Percentiles rank a stretch among this genome's conserved stretches.
Evolutionary conservation across 2,113 vertebrate species (phyloP).

Genomic region (Corydoras maculifer): DNA sequence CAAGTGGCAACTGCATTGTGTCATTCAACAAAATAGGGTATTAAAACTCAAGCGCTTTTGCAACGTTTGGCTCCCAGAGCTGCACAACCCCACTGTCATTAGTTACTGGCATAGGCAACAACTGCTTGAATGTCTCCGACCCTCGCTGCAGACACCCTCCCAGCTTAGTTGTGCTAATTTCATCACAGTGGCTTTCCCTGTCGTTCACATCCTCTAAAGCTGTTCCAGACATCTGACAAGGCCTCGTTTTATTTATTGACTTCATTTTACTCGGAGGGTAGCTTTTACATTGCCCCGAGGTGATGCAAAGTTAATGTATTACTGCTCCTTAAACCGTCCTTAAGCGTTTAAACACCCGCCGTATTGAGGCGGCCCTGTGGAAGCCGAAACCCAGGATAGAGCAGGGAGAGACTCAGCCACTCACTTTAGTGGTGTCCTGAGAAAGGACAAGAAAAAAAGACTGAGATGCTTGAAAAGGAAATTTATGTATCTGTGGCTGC

Average conservation of each 20-base stretch:
- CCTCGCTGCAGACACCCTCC: slow-evolving; percentile 40
- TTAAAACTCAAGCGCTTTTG: slow-evolving; percentile 32
- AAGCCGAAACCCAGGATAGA: slow-evolving; percentile 66
- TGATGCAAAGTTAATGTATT: slow-evolving; percentile 62
- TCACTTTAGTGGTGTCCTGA: slow-evolving; percentile 36
- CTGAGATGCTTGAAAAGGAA: not conserved
- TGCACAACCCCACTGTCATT: slow-evolving; percentile 52
- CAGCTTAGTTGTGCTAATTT: slow-evolving; percentile 57
- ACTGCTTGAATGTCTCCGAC: slow-evolving; percentile 52
- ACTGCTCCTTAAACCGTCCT: slow-evolving; percentile 56
- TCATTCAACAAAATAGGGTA: slow-evolving; percentile 47
- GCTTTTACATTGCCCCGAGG: slow-evolving; percentile 59
- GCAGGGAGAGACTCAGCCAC: slow-evolving; percentile 30
- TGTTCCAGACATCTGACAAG: slow-evolving; percentile 67
- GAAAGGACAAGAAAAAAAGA: slow-evolving; percentile 9
- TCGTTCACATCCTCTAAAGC: slow-evolving; percentile 51
- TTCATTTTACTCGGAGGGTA: slow-evolving; percentile 58
- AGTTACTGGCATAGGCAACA: slow-evolving; percentile 58
- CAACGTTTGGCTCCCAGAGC: slow-evolving; percentile 49
- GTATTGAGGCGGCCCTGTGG: slow-evolving; percentile 63
- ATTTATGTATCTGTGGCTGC: not conserved
- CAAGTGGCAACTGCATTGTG: slow-evolving; percentile 43
- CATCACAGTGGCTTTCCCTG: slow-evolving; percentile 53
- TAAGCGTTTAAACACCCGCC: slow-evolving; percentile 68
- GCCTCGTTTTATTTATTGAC: slow-evolving; percentile 64